phyloP scores from a whole-genome alignment of 2,888 invertebrate species.

The Acrobasis suavella region DNA sequence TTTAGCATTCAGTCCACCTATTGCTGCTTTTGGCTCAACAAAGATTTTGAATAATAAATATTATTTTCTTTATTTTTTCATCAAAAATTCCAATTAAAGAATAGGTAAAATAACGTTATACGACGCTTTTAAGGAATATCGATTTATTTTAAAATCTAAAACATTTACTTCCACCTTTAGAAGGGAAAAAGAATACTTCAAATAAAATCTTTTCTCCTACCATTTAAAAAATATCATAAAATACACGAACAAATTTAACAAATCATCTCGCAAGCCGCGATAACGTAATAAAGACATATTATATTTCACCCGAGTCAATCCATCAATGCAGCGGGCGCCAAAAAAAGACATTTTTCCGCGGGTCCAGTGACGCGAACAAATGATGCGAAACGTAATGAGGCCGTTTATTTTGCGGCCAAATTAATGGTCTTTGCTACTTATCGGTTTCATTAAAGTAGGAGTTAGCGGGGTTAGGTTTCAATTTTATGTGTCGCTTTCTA shows the following conservation, averaged over 20 bases:
- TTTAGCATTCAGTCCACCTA: no score
- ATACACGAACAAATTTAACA: background rate
- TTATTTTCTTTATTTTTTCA: no score
- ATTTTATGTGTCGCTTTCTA: conserved; percentile 1
- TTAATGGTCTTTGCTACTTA: conserved; percentile 41
- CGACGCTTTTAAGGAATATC: no score
- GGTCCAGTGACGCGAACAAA: conserved; percentile 33
- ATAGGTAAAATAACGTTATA: no score
- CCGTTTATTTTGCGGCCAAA: conserved; percentile 46
- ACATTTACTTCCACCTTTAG: no score
- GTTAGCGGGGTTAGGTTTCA: conserved; percentile 9
- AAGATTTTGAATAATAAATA: no score
- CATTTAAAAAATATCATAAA: no score
- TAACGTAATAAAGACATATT: conserved; percentile 8
- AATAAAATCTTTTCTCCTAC: no score
- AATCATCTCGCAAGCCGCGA: background rate
- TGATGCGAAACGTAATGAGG: conserved; percentile 41
- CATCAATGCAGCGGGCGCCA: conserved; percentile 8
- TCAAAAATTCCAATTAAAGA: no score
- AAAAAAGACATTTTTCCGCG: conserved; percentile 18
- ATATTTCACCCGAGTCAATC: conserved; percentile 11
- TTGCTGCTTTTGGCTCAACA: no score
- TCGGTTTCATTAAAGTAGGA: conserved; percentile 38
- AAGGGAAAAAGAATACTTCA: no score
- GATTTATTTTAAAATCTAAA: no score